phyloP scores from a whole-genome alignment of 2,113 vertebrate species.

The Laticauda laticaudata region DNA sequence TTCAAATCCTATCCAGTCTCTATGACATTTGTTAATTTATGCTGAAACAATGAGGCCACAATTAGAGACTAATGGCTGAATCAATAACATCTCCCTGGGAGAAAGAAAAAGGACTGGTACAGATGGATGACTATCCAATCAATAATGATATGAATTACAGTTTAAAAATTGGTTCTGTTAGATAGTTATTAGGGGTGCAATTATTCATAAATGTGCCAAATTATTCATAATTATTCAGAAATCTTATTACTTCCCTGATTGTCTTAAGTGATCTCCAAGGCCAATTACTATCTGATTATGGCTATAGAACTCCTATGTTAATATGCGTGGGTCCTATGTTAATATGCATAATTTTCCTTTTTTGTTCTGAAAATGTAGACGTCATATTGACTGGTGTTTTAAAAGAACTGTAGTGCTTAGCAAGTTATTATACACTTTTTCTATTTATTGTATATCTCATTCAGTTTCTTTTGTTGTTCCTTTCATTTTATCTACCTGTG shows the following conservation, averaged over 20 bases:
- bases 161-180: slow-evolving; percentile 73
- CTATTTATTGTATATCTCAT: slow-evolving; percentile 47
- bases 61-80: slow-evolving; percentile 45
- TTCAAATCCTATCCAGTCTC: not conserved
- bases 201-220: slow-evolving; percentile 81
- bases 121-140: slow-evolving; percentile 60
- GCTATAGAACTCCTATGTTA: slow-evolving; percentile 62
- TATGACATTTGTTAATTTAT: slow-evolving; percentile 11
- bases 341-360: not conserved
- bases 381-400: slow-evolving; percentile 47
- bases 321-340: slow-evolving; percentile 23
- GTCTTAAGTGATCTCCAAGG: slow-evolving; percentile 73
- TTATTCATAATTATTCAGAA: slow-evolving; percentile 84
- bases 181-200: slow-evolving; percentile 81
- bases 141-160: slow-evolving; percentile 71
- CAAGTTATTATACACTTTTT: slow-evolving; percentile 45
- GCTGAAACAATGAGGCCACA: slow-evolving; percentile 37
- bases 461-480: slow-evolving; percentile 55
- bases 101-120: slow-evolving; percentile 44
- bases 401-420: slow-evolving; percentile 56
- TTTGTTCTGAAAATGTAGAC: slow-evolving; percentile 59
- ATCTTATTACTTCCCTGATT: slow-evolving; percentile 77
- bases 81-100: slow-evolving; percentile 59
- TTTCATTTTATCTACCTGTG: slow-evolving; percentile 74
- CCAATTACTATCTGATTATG: slow-evolving; percentile 75